phyloP scores from a whole-genome alignment of 1,140 invertebrate species.

The Ectropis grisescens region DNA sequence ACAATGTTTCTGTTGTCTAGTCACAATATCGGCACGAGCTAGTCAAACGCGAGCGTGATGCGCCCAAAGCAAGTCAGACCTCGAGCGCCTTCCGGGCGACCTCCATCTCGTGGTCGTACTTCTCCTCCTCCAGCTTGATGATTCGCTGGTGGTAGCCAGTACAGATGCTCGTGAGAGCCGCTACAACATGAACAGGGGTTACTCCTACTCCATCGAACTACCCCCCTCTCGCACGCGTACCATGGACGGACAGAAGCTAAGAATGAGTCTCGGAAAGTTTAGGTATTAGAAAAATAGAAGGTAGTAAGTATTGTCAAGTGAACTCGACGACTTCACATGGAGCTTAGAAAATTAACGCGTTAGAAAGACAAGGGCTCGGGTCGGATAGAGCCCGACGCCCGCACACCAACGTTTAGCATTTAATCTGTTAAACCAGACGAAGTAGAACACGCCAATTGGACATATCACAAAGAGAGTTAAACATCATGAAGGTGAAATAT shows the following conservation, averaged over 20 bases:
- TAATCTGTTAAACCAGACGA: conserved; percentile 41
- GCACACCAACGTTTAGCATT: conserved; percentile 23
- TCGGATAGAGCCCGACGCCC: conserved; percentile 15
- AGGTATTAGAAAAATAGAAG: conserved; percentile 32
- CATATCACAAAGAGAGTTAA: conserved; percentile 43
- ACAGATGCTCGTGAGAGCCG: conserved; percentile 87
- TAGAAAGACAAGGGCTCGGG: conserved; percentile 30
- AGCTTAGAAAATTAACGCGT: conserved; percentile 45
- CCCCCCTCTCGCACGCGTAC: conserved; percentile 15
- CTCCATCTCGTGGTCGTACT: conserved; percentile 97
- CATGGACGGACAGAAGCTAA: conserved; percentile 30
- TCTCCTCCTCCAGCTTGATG: conserved; percentile 89
- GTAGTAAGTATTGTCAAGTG: conserved; percentile 38
- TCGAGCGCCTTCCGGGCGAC: conserved; percentile 93
- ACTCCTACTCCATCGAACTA: conserved; percentile 38
- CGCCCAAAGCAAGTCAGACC: conserved; percentile 74
- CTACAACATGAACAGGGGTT: conserved; percentile 74
- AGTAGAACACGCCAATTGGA: conserved; percentile 47
- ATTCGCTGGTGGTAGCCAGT: conserved; percentile 90
- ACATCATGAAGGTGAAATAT: conserved; percentile 30
- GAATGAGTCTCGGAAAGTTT: conserved; percentile 35
- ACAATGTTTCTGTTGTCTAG: conserved; percentile 51
- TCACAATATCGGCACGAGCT: conserved; percentile 63
- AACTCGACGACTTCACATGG: conserved; percentile 32
- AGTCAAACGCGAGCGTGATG: conserved; percentile 58